Base-by-base conservation (phyloP, 2,888 invertebrate species). In the Carterocephalus palaemon region DNA sequence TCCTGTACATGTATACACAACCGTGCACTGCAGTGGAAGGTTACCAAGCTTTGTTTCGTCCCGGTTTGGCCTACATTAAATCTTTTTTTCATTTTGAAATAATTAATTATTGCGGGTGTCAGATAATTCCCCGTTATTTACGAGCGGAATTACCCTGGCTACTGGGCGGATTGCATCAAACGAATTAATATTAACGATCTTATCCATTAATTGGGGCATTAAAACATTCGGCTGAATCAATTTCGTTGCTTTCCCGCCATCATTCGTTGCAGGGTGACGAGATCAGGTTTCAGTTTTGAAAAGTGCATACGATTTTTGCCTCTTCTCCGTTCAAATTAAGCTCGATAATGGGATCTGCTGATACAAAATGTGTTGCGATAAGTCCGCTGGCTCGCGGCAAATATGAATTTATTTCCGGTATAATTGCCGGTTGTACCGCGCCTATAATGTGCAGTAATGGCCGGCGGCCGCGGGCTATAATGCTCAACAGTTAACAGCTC, bases 151-250 rank as follows among this genome's bases (percentile, higher is more conserved):
- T 57, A 59, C 54, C 54, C 52, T 46, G 49, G 38, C 37, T 38
- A 26, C 48, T 42, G 49, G 51, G 48, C 53, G 49, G 54, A 59
- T 60, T 59, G 57, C 53, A 53, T 49, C 51, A 45, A 34, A 46
- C 53, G 51, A 60, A 61, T 63, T 56, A 60, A 64, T 54, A 57
- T 49, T 57, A 65, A 63, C 57, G 68, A 60, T 56, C 54, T 60
- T 63, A 62, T 60, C 59, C 62, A 63, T 66, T 69, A 62, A 69
- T 70, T 66, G 62, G 58, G 53, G 60, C 57, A 64, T 69, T 69
- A 59, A 59, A 59, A 54, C 51, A 55, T 52, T 52, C 47, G 12
- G 47, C 45, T 33, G 52, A 54, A 55, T 57, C 54, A 52, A 52
- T 55, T 48, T 51, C 38, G 43, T 43, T 51, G 34, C 23, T 43